phyloP scores from a whole-genome alignment of 2,888 invertebrate species.

The Cantharis flavilabris region DNA sequence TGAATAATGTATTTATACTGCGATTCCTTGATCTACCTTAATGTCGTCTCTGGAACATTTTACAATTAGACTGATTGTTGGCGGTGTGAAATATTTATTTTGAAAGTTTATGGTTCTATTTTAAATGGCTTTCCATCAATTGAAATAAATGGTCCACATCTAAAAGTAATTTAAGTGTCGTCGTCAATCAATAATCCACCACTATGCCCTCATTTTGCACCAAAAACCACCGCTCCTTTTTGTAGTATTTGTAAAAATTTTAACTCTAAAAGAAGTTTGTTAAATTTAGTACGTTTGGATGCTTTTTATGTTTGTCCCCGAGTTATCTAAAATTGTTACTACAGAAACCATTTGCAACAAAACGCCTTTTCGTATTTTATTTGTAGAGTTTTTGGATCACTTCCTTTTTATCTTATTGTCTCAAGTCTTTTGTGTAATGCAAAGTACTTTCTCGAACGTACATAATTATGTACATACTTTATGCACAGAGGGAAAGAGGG shows the following conservation, averaged over 20 bases:
- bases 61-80: background rate
- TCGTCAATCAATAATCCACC: background rate
- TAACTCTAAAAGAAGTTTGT: background rate
- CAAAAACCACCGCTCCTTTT: background rate
- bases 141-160: background rate
- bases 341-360: constrained; percentile 15
- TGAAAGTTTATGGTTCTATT: background rate
- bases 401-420: constrained; percentile 15
- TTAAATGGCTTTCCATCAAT: background rate
- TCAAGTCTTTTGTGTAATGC: constrained; percentile 16
- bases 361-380: constrained; percentile 17
- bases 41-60: background rate
- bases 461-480: background rate
- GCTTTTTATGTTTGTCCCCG: constrained; percentile 1
- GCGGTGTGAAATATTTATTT: background rate
- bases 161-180: background rate
- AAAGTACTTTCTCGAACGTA: constrained; percentile 14
- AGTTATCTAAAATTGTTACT: constrained; percentile 13
- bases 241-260: background rate
- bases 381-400: constrained; percentile 13
- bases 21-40: background rate
- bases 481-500: background rate
- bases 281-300: background rate
- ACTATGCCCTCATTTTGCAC: background rate
- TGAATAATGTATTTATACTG: background rate